A percentile compares a stretch with the other conserved stretches of the same genome.
Conservation (phyloP, 2,797 vertebrate species). For the Acanthurus lineatus region DNA sequence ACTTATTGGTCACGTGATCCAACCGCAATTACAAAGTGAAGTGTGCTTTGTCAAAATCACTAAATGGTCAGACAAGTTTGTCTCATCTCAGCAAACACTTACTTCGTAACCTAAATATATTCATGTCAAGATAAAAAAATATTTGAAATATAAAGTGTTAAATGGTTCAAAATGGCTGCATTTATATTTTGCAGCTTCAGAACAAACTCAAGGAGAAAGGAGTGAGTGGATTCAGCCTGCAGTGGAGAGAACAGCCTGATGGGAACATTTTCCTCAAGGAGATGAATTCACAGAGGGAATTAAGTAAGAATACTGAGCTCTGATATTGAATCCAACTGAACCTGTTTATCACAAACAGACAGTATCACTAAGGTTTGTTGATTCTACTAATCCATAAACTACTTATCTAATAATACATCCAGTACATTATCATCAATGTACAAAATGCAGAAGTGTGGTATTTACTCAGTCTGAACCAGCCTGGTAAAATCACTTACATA, state of each 20-base stretch:
- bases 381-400: too few species aligned
- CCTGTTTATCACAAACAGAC: too few species aligned
- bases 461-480: too few species aligned
- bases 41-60: not conserved
- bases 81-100: not conserved
- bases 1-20: too few species aligned
- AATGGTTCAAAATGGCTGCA: not conserved
- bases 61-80: too few species aligned
- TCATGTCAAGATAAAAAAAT: too few species aligned
- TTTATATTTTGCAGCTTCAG: conserved; percentile 26
- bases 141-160: too few species aligned
- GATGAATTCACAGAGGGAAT: not conserved
- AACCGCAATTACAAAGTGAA: not conserved
- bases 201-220: conserved; percentile 2
- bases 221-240: conserved; percentile 27
- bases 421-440: too few species aligned
- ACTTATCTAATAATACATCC: too few species aligned
- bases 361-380: too few species aligned
- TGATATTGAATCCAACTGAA: not conserved
- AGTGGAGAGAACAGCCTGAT: conserved; percentile 44
- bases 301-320: not conserved
- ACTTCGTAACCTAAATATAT: not conserved
- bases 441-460: too few species aligned
- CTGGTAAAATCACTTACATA: too few species aligned
- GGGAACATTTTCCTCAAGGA: conserved; percentile 36